Percentiles rank a stretch among this genome's conserved stretches.
Conservation (phyloP, 2,888 invertebrate genomes). For the Tenthredo livida region DNA sequence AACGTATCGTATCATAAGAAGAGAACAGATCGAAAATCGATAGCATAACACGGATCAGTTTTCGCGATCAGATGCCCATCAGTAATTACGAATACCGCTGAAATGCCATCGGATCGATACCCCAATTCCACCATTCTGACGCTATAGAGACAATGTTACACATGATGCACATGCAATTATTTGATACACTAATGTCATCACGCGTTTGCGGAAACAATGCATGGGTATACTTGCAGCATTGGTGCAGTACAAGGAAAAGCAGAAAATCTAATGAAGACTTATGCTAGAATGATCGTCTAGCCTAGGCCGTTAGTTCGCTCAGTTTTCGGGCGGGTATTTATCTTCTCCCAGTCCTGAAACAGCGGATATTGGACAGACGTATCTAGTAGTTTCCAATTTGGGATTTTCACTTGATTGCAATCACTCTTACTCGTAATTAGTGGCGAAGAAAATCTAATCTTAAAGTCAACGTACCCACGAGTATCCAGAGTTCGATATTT, state of each 20-base stretch:
- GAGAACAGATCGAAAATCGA: background rate
- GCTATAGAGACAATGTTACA: background rate
- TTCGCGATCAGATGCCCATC: background rate
- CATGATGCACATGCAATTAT: background rate
- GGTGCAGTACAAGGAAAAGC: background rate
- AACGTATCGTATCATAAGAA: background rate
- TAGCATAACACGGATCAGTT: background rate
- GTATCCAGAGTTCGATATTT: background rate
- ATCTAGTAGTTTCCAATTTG: background rate
- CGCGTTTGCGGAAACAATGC: background rate
- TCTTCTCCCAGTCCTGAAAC: background rate
- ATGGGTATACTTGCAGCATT: background rate
- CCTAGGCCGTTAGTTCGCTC: no score
- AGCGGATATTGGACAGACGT: background rate
- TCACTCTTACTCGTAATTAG: background rate
- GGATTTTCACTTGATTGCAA: background rate
- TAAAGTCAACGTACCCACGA: background rate
- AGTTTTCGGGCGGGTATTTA: no score
- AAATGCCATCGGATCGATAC: background rate
- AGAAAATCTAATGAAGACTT: background rate
- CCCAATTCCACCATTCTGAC: background rate
- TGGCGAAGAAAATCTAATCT: background rate
- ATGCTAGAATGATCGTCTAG: constrained; percentile 3
- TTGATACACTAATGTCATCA: background rate
- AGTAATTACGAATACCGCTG: background rate